Conservation (phyloP, 2,113 vertebrate species). For the Gallinago media region DNA sequence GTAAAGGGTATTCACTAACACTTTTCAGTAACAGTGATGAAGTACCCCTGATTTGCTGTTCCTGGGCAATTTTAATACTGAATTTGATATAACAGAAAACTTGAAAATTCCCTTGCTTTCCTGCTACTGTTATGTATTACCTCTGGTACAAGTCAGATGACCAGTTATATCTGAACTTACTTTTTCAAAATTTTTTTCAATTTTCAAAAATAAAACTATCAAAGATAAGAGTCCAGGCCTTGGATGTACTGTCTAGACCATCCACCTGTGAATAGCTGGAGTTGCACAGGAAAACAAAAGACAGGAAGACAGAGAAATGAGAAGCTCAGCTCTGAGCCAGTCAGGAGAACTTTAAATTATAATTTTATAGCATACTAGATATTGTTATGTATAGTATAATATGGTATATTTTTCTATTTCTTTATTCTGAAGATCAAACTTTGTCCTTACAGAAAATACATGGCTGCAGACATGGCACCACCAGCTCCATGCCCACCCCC, state of each 20-base stretch:
- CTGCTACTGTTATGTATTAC: not conserved
- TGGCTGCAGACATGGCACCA: not conserved
- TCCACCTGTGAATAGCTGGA: not conserved
- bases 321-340: not conserved
- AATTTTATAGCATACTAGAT: not conserved
- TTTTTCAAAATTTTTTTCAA: not conserved
- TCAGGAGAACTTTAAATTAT: not conserved
- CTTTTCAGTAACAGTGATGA: not conserved
- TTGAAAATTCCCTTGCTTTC: not conserved
- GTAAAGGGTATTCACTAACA: not conserved
- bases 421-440: not conserved
- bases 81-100: not conserved
- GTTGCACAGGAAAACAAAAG: not conserved
- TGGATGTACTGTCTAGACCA: not conserved
- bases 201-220: not conserved
- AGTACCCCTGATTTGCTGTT: not conserved
- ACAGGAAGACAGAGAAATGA: not conserved
- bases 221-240: not conserved
- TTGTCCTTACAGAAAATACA: not conserved
- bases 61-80: not conserved
- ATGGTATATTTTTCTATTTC: not conserved
- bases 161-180: not conserved
- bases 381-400: not conserved
- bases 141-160: not conserved
- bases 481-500: not conserved